Conservation (phyloP, 2,113 vertebrate genomes). For the Osmerus eperlanus region DNA sequence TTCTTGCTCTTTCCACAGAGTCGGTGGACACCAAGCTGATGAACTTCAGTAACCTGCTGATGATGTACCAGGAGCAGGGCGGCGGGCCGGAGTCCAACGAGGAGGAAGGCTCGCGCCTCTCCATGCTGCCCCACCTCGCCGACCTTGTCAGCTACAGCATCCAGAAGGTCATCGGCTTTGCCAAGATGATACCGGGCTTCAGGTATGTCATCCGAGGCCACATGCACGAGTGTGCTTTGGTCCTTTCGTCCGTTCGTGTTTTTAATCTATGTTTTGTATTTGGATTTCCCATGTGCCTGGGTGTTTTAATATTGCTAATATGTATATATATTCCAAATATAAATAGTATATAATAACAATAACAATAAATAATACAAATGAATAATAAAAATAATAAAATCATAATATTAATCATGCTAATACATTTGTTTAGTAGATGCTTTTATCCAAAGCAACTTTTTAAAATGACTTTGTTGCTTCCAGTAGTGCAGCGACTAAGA, state of each 20-base stretch:
- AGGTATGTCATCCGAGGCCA: slow-evolving; percentile 67
- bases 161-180: slow-evolving; percentile 95
- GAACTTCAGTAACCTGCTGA: slow-evolving; percentile 77
- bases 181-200: slow-evolving; percentile 98
- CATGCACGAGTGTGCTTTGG: neutral
- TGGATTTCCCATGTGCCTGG: slow-evolving; percentile 27
- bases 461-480: too few species aligned
- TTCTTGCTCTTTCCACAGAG: slow-evolving; percentile 58
- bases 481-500: too few species aligned
- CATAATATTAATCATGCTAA: slow-evolving; percentile 25
- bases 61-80: slow-evolving; percentile 75
- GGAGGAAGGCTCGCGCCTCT: slow-evolving; percentile 72
- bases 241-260: neutral
- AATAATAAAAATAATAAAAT: neutral
- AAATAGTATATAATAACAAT: neutral
- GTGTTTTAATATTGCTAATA: neutral
- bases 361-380: slow-evolving; percentile 2
- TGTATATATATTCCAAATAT: neutral
- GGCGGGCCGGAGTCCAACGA: slow-evolving; percentile 74
- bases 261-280: slow-evolving; percentile 40
- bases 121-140: slow-evolving; percentile 93
- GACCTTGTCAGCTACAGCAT: slow-evolving; percentile 98
- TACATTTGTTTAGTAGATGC: too few species aligned
- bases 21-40: slow-evolving; percentile 69
- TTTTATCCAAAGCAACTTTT: too few species aligned